Evolutionary conservation across 2,888 invertebrate genomes (phyloP).

Genomic region (Melangyna quadrimaculata): DNA sequence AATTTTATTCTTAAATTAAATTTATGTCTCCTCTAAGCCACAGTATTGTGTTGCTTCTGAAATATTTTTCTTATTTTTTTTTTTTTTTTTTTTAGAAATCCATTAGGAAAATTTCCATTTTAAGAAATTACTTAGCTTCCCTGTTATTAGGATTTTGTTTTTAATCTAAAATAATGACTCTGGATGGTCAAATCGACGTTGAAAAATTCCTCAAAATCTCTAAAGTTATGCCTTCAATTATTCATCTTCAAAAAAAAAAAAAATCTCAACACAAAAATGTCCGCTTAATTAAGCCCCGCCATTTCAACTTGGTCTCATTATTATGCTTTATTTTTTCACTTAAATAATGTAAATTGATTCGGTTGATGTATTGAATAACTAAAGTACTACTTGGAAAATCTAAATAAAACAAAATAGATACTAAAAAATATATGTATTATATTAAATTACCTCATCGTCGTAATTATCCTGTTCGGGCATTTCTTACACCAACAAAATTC

Average conservation of each 20-base stretch:
- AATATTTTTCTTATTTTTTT: no score
- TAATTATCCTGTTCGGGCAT: slow-evolving; percentile 81
- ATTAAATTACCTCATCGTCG: slow-evolving; percentile 80
- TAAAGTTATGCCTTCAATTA: background rate
- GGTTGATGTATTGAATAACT: background rate
- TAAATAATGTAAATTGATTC: slow-evolving; percentile 8
- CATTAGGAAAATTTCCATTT: slow-evolving; percentile 10
- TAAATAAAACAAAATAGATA: slow-evolving; percentile 43
- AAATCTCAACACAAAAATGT: slow-evolving; percentile 3
- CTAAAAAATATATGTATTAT: no score
- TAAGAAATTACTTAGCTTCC: background rate
- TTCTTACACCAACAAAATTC: slow-evolving; percentile 73
- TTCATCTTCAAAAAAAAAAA: background rate
- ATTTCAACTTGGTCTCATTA: slow-evolving; percentile 7
- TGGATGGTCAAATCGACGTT: background rate
- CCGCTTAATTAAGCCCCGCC: slow-evolving; percentile 9
- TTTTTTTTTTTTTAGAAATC: no score
- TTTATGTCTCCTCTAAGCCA: no score
- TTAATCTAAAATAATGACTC: background rate
- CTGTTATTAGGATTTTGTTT: background rate
- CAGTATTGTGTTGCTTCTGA: no score
- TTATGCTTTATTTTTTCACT: background rate
- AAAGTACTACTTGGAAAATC: background rate
- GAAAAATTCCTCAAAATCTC: background rate
- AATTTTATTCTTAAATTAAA: no score